Conservation (phyloP, 2,113 vertebrate genomes). For the Sylvia atricapilla region DNA sequence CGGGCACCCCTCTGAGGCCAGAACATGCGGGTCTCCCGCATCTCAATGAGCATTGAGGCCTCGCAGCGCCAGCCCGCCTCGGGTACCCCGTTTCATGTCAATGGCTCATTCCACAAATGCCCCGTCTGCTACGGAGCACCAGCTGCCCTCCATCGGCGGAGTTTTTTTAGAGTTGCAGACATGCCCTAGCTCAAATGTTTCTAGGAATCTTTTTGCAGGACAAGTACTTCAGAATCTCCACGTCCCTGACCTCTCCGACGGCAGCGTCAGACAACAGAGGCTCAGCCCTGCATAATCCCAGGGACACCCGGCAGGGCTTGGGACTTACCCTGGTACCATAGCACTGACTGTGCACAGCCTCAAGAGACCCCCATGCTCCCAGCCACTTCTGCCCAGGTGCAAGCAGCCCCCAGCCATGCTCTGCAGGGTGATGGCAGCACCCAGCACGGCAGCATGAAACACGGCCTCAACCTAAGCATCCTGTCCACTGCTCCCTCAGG, state of each 20-base stretch:
- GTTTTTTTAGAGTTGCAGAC: background rate
- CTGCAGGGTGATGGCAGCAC: background rate
- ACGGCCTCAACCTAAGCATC: background rate
- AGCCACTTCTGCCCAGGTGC: background rate
- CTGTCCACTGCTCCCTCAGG: background rate
- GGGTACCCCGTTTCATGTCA: background rate
- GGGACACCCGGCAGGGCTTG: background rate
- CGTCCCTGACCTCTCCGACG: background rate
- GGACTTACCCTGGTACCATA: background rate
- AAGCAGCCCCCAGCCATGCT: background rate
- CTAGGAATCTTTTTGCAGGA: background rate
- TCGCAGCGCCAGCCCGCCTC: background rate
- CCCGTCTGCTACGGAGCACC: background rate
- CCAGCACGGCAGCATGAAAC: background rate
- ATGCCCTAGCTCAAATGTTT: background rate
- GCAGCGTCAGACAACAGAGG: background rate
- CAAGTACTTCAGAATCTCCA: background rate
- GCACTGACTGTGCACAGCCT: background rate
- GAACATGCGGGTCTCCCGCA: background rate
- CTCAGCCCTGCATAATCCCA: background rate
- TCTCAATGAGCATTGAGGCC: background rate
- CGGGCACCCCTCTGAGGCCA: background rate
- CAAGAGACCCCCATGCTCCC: background rate
- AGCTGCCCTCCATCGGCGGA: background rate
- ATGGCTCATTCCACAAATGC: accelerated